Percentiles rank a stretch among this genome's conserved stretches.
Conservation (phyloP, 2,113 vertebrate genomes). For the Sinocyclocheilus rhinocerous region DNA sequence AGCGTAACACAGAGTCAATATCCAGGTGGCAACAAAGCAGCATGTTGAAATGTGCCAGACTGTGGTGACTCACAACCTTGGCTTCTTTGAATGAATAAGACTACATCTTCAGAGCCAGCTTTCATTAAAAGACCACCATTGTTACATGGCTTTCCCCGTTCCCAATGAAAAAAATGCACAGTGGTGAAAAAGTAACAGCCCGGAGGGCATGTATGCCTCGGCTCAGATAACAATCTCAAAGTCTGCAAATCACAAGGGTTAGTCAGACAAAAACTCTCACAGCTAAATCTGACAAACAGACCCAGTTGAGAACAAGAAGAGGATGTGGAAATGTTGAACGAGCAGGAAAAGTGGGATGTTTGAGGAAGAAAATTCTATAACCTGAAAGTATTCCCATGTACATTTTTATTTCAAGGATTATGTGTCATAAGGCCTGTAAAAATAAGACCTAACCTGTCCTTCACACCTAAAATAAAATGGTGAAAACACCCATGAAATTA, state of each 20-base stretch:
- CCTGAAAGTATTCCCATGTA: neutral
- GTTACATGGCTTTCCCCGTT: slow-evolving; percentile 58
- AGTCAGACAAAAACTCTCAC: slow-evolving; percentile 65
- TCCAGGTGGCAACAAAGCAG: slow-evolving; percentile 47
- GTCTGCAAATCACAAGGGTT: slow-evolving; percentile 69
- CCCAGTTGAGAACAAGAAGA: neutral
- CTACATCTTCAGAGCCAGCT: slow-evolving; percentile 10
- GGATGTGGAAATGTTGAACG: neutral
- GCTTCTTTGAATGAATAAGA: slow-evolving; percentile 56
- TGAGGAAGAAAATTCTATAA: neutral
- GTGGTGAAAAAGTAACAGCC: slow-evolving; percentile 58
- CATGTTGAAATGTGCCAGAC: slow-evolving; percentile 38
- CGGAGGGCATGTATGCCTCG: slow-evolving; percentile 59
- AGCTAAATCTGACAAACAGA: slow-evolving; percentile 43
- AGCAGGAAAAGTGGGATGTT: neutral
- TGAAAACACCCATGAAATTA: neutral
- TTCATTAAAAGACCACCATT: slow-evolving; percentile 65
- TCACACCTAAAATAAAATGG: neutral
- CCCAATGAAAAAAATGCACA: slow-evolving; percentile 50
- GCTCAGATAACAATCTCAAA: slow-evolving; percentile 70
- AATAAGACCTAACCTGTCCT: neutral
- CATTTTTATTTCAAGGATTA: neutral
- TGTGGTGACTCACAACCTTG: slow-evolving; percentile 50
- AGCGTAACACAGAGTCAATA: neutral
- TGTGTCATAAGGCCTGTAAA: neutral